Conservation (phyloP, 2,888 invertebrate genomes). For the Phragmatobia fuliginosa region DNA sequence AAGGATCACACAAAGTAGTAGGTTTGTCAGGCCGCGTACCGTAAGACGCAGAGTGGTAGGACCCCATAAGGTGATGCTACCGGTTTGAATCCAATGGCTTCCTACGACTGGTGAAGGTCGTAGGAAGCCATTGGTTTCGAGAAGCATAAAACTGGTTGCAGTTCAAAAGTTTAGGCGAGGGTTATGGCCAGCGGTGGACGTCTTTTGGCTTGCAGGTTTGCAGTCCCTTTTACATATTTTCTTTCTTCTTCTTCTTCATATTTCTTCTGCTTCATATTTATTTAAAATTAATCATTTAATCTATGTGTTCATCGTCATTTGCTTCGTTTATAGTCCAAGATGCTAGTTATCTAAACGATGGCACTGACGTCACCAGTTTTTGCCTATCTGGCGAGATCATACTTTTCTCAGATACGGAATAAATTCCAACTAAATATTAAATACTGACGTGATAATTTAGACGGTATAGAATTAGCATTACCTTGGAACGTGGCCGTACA, state of each 20-base stretch:
- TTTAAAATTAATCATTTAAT: not conserved
- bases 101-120: too few species aligned
- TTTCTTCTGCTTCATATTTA: not conserved
- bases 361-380: not conserved
- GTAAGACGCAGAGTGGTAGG: too few species aligned
- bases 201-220: too few species aligned
- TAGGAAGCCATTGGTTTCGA: too few species aligned
- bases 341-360: conserved; percentile 2
- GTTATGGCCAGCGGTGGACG: too few species aligned
- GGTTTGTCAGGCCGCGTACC: too few species aligned
- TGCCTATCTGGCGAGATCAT: not conserved
- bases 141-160: too few species aligned
- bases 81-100: too few species aligned
- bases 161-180: too few species aligned
- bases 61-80: too few species aligned
- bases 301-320: not conserved
- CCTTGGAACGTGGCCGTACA: not conserved
- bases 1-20: too few species aligned
- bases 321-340: not conserved
- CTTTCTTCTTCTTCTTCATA: not conserved
- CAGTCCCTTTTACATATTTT: too few species aligned
- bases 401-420: not conserved
- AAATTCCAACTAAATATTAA: not conserved
- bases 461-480: not conserved
- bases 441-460: not conserved